Percentiles rank a stretch among this genome's conserved stretches.
Conservation (phyloP, 2,888 invertebrate genomes). For the Sphinx pinastri region DNA sequence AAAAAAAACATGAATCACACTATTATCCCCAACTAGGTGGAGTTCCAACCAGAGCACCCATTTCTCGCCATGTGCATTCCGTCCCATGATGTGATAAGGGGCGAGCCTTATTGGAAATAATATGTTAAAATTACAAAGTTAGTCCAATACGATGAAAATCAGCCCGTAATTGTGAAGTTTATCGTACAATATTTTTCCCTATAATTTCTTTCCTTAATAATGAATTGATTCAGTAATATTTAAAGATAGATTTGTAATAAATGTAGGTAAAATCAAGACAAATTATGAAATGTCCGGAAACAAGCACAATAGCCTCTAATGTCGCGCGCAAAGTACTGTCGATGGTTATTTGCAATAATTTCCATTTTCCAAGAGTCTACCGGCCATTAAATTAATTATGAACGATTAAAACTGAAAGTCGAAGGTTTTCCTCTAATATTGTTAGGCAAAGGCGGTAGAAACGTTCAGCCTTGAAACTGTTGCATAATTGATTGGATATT, state of each 20-base stretch:
- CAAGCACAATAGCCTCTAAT: slow-evolving; percentile 14
- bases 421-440: slow-evolving; percentile 9
- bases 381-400: slow-evolving; percentile 18
- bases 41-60: no score
- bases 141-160: no score
- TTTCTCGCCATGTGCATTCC: no score
- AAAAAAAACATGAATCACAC: no score
- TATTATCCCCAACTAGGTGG: no score
- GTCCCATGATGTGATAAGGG: no score
- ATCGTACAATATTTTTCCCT: no score
- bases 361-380: slow-evolving; percentile 5
- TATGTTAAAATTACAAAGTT: no score
- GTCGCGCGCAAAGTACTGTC: not conserved
- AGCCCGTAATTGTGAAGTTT: no score
- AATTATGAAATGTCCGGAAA: slow-evolving; percentile 3
- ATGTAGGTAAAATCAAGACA: not conserved
- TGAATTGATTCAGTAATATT: not conserved
- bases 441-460: not conserved
- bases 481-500: not conserved
- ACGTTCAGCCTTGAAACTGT: not conserved
- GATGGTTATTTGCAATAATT: slow-evolving; percentile 4
- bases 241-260: not conserved
- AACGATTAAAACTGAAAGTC: slow-evolving; percentile 18
- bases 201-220: not conserved
- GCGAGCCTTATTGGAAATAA: no score